phyloP scores from a whole-genome alignment of 1,140 invertebrate species.

The Drosophila parvula region DNA sequence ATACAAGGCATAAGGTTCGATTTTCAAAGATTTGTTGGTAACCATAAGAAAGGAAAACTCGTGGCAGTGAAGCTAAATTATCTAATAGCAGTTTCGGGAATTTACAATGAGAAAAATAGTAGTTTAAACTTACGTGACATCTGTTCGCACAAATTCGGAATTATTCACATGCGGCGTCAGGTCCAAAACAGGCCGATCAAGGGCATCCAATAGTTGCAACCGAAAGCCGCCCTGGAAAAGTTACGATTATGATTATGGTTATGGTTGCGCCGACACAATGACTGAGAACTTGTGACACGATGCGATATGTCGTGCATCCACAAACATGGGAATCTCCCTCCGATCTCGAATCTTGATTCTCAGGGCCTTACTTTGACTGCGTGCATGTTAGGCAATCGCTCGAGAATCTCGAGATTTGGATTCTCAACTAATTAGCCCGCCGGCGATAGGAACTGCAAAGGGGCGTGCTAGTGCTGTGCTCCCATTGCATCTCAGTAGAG shows the following conservation, averaged over 20 bases:
- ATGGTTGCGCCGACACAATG: slow-evolving; percentile 58
- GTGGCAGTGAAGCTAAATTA: too few relatives aligned
- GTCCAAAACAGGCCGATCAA: slow-evolving; percentile 92
- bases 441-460: slow-evolving; percentile 52
- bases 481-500: slow-evolving; percentile 20
- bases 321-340: slow-evolving; percentile 67
- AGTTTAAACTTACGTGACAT: slow-evolving; percentile 87
- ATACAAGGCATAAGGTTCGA: too few relatives aligned
- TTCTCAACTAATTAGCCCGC: slow-evolving; percentile 52
- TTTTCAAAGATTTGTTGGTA: too few relatives aligned
- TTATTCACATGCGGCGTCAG: slow-evolving; percentile 92
- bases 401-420: slow-evolving; percentile 8
- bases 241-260: slow-evolving; percentile 33
- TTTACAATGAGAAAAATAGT: not conserved
- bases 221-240: slow-evolving; percentile 92
- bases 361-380: slow-evolving; percentile 53
- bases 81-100: too few relatives aligned
- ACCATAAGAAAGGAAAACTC: too few relatives aligned
- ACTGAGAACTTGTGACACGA: slow-evolving; percentile 75
- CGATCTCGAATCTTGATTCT: slow-evolving; percentile 18
- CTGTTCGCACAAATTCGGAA: slow-evolving; percentile 91
- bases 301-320: slow-evolving; percentile 28
- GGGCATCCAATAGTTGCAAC: slow-evolving; percentile 91
- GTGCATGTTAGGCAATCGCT: slow-evolving; percentile 69
- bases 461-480: slow-evolving; percentile 22